These are phyloP conservation scores for Melanotaenia maccullochi DNA, from an alignment of 2,797 vertebrate species.

Conservation along the genomic window DNA sequence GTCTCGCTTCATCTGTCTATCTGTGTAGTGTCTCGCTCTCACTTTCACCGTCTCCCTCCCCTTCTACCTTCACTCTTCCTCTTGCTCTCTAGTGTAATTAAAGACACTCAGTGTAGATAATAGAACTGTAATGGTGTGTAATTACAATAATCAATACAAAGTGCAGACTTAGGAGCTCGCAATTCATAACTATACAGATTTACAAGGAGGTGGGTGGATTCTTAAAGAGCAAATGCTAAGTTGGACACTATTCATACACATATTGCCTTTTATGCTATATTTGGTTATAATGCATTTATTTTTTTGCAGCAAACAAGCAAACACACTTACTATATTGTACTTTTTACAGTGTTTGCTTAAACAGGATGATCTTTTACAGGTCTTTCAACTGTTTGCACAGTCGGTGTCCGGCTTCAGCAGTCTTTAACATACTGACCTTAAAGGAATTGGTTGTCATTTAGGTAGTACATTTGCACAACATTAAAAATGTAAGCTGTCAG, in stretches of 20 bases:
- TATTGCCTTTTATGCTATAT: background rate
- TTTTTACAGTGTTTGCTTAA: background rate
- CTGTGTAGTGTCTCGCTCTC: slow-evolving; percentile 45
- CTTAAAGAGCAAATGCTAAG: background rate
- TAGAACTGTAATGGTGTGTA: slow-evolving; percentile 77
- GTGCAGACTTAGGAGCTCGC: slow-evolving; percentile 50
- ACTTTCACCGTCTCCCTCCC: slow-evolving; percentile 30
- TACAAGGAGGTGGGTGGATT: slow-evolving; percentile 20
- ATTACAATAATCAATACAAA: slow-evolving; percentile 80
- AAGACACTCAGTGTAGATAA: slow-evolving; percentile 76
- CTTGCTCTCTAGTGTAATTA: slow-evolving; percentile 77
- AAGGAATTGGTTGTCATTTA: background rate
- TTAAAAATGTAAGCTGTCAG: too few species aligned
- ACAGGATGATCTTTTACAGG: too few species aligned
- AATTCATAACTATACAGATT: slow-evolving; percentile 50
- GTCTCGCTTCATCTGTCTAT: slow-evolving; percentile 74
- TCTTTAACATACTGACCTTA: background rate
- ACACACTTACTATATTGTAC: background rate
- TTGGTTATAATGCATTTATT: slow-evolving; percentile 5
- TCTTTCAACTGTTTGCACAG: background rate
- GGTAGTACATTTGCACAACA: too few species aligned
- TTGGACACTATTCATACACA: slow-evolving; percentile 13
- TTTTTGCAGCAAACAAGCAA: background rate
- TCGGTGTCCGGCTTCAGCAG: background rate
- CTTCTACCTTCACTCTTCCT: slow-evolving; percentile 50